Evolutionary conservation across 2,797 vertebrate species (phyloP).

Genomic region (Pygocentrus nattereri): DNA sequence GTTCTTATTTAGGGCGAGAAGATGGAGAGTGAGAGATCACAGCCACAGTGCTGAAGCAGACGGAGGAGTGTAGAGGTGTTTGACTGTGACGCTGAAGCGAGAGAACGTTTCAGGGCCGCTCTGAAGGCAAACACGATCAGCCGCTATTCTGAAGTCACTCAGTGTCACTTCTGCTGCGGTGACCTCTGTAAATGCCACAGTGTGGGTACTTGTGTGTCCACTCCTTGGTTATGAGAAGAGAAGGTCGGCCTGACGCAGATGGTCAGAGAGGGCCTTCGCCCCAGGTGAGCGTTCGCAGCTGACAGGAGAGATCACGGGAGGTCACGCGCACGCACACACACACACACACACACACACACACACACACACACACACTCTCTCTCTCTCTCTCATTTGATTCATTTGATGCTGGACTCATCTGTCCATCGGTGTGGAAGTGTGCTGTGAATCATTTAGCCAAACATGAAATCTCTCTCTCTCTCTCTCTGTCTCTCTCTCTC

Average conservation of each 20-base stretch:
- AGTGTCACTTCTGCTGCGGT: slow-evolving; percentile 10
- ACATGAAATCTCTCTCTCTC: background rate
- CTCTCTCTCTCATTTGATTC: background rate
- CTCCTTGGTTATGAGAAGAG: background rate
- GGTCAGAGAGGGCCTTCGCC: slow-evolving; percentile 21
- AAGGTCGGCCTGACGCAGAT: slow-evolving; percentile 11
- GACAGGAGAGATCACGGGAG: slow-evolving; percentile 4
- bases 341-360: slow-evolving; percentile 2
- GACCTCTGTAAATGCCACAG: slow-evolving; percentile 22
- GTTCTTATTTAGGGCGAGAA: too few species aligned
- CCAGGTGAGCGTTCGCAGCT: slow-evolving; percentile 23
- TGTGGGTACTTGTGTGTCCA: background rate
- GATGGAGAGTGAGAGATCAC: too few species aligned
- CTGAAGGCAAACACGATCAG: background rate
- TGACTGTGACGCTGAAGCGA: slow-evolving; percentile 3
- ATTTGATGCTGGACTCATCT: background rate
- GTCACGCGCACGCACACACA: background rate
- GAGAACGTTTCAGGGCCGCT: background rate
- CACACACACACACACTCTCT: background rate
- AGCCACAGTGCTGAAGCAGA: background rate
- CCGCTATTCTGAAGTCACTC: background rate
- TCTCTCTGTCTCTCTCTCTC: background rate
- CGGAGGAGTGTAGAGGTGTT: background rate
- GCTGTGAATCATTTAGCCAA: slow-evolving; percentile 44
- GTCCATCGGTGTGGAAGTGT: slow-evolving; percentile 35